Percentiles rank a stretch among this genome's conserved stretches.
Conservation (phyloP, 2,888 invertebrate species). For the Dicycla oo region DNA sequence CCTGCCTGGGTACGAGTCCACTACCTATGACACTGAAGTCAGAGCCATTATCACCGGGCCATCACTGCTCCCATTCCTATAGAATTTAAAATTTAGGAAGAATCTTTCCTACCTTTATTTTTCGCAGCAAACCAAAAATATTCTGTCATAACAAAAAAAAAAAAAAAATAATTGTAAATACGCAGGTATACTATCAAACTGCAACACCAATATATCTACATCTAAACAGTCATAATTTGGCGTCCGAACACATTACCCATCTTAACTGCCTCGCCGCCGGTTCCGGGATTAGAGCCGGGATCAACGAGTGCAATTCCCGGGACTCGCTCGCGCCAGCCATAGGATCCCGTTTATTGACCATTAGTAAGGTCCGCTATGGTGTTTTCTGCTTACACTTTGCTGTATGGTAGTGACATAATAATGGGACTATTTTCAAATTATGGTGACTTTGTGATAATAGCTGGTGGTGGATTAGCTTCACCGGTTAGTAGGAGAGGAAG, state of each 20-base stretch:
- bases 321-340: slow-evolving; percentile 67
- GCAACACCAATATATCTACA: slow-evolving; percentile 40
- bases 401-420: slow-evolving; percentile 61
- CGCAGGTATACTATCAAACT: slow-evolving; percentile 9
- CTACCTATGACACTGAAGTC: neutral
- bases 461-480: slow-evolving; percentile 40
- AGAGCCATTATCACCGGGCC: neutral
- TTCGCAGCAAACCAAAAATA: neutral
- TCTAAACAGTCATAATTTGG: slow-evolving; percentile 67
- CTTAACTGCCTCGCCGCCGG: slow-evolving; percentile 68
- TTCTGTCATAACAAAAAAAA: neutral
- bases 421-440: slow-evolving; percentile 66
- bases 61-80: neutral
- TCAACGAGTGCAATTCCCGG: slow-evolving; percentile 73
- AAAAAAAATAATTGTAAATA: neutral
- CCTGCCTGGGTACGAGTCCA: neutral
- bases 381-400: slow-evolving; percentile 66
- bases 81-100: neutral
- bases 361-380: slow-evolving; percentile 69
- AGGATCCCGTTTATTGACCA: slow-evolving; percentile 78
- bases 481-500: slow-evolving; percentile 14
- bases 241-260: slow-evolving; percentile 67
- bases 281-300: slow-evolving; percentile 74
- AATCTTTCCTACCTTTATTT: too few relatives aligned
- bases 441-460: slow-evolving; percentile 55